These are phyloP conservation scores for Aquatica leii DNA, from an alignment of 2,888 invertebrate species.

Conservation along the genomic window DNA sequence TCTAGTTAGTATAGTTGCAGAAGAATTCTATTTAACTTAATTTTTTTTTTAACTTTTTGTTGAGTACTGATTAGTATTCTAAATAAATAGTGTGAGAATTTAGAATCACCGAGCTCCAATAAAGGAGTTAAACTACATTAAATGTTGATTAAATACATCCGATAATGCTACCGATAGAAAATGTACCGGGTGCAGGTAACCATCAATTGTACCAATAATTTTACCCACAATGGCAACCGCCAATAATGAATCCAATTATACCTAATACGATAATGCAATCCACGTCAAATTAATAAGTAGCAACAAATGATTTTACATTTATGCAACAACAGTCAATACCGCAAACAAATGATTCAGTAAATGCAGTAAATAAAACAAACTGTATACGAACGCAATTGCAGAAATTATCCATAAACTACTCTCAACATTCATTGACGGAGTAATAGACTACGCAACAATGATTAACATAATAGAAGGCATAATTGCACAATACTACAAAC, in stretches of 20 bases:
- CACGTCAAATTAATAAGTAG: neutral
- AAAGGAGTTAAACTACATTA: neutral
- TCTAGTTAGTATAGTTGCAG: no score
- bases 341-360: neutral
- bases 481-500: neutral
- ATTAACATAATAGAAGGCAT: no score
- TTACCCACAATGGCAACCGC: neutral
- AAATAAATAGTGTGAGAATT: conserved; percentile 35
- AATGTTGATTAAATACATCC: neutral
- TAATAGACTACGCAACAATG: no score
- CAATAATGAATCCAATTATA: neutral
- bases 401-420: no score
- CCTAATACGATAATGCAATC: neutral
- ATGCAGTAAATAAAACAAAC: neutral
- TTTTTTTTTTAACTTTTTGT: no score
- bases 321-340: neutral
- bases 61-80: no score
- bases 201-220: neutral
- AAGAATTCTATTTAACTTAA: no score
- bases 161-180: neutral
- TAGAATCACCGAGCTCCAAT: conserved; percentile 8
- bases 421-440: no score
- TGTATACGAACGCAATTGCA: neutral
- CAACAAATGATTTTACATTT: neutral
- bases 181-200: neutral